Evolutionary conservation across 2,113 vertebrate species (phyloP), one percentile per base, ranked within the genome.

Genomic region (Catharus minimus): DNA sequence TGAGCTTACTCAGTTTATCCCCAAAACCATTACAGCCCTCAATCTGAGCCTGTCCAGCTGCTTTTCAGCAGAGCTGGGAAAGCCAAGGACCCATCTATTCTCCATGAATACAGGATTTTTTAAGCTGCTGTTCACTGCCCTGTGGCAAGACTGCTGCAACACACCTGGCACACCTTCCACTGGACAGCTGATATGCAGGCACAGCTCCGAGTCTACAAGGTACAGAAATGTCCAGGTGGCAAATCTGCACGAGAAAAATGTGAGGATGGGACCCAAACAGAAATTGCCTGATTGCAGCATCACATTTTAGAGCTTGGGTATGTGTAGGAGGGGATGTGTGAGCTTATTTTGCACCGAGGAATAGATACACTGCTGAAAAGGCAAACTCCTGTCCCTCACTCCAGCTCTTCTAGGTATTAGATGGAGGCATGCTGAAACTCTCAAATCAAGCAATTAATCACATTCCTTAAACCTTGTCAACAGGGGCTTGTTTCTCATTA

Each of bases 401-500:
- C 58, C 49, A 69, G 44, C 62, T 50, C 73, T 82, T 79, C 56
- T 49, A 46, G 38, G 24, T 46, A n/a, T 88, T 77, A 92, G 60
- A 44, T 84, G 76, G 23, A 89, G 83, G 75, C 53, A 80, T 33
- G 76, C 55, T 88, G 57, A 75, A 95, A 52, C 65, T 74, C 43
- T 32, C 5, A 11, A 81, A 66, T 89, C 73, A 82, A 88, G 69
- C 87, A 97, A 95, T 97, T 94, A 96, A 89, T 93, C 91, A 91
- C 75, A 75, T 80, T 95, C 92, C 75, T 95, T 95, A 96, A 95
- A 92, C 67, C 76, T 60, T 88, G 86, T 81, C 28, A 32, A 94
- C 52, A 95, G 82, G 91, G 82, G 78, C 79, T 97, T 97, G 94
- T 95, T 97, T 97, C 95, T 97, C 92, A 96, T 97, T 97, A 97